Evolutionary conservation across 2,888 invertebrate genomes (phyloP), one percentile per base, ranked within the genome.

Genomic region (Pedicia rivosa): DNA sequence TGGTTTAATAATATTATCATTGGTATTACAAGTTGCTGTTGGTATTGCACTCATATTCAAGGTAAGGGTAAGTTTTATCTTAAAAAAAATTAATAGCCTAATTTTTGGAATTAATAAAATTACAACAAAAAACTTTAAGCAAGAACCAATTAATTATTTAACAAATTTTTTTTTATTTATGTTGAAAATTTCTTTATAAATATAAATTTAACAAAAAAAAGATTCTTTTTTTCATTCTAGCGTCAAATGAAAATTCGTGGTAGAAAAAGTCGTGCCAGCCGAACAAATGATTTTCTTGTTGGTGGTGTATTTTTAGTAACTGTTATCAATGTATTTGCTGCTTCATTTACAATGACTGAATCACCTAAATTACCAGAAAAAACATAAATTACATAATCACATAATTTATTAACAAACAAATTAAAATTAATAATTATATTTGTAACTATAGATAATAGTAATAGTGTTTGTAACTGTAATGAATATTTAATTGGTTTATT

Each of bases 281-380:
- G 57, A 40, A 65, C 72, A 29, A 76, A 75, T 51, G 73, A 75
- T 50, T 64, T 70, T 39, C 66, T 75, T 2, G 66, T 77, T 4
- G 62, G 69, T 35, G 70, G 69, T 4, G 66, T 78, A 2, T 78
- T 78, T 53, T 51, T 77, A 29, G 68, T 78, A 36, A 74, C 77
- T 2, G 68, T 77, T 30, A 64, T 78, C 44, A 79, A 79, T 50
- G 70, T 79, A 25, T 67, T 79, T 43, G 66, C 77, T 36, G 74
- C 76, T 6, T 54, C 57, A 13, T 56, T 61, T 34, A 61, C 62
- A 31, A 55, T 56, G 24, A 59, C 57, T 16, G 53, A 55, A 26
- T n/a, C n/a, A n/a, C n/a, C n/a, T n/a, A n/a, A n/a, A n/a, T n/a
- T n/a, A n/a, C n/a, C n/a, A n/a, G n/a, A n/a, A n/a, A n/a, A n/a